phyloP scores from a whole-genome alignment of 2,888 invertebrate species.

The Microdon myrmicae region DNA sequence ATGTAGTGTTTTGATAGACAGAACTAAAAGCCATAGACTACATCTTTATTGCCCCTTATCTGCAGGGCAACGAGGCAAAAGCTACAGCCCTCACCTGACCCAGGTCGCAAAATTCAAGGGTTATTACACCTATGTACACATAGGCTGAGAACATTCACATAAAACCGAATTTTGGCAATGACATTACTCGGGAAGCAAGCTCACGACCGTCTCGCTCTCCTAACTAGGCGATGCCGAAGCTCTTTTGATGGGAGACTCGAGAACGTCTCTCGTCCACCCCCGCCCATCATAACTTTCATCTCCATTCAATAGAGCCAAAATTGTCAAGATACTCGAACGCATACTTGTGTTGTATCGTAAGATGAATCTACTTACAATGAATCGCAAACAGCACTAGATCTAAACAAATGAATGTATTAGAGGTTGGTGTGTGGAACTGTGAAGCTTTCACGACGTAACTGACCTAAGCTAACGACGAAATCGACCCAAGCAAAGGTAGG shows the following conservation, averaged over 20 bases:
- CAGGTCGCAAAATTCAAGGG: constrained; percentile 18
- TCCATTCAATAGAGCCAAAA: too few relatives aligned
- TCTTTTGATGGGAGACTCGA: too few relatives aligned
- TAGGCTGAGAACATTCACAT: constrained; percentile 28
- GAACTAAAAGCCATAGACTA: too few relatives aligned
- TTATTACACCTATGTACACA: constrained; percentile 21
- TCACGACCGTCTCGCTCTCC: not conserved
- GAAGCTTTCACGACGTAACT: constrained; percentile 33
- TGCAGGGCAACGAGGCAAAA: too few relatives aligned
- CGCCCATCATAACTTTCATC: too few relatives aligned
- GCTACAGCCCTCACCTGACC: constrained; percentile 10
- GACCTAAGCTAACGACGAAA: too few relatives aligned
- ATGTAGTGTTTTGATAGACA: too few relatives aligned
- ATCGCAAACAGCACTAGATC: constrained; percentile 13
- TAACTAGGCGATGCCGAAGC: too few relatives aligned
- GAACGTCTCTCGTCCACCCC: too few relatives aligned
- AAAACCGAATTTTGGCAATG: constrained; percentile 46
- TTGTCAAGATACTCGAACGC: constrained; percentile 19
- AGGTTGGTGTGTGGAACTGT: not conserved
- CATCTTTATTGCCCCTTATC: too few relatives aligned
- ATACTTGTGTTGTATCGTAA: too few relatives aligned
- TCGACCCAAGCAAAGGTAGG: constrained; percentile 11
- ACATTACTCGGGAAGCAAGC: constrained; percentile 32
- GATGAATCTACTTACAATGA: constrained; percentile 10
- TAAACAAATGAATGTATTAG: not conserved